Percentiles rank a stretch among this genome's conserved stretches.
Evolutionary conservation across 2,113 vertebrate species (phyloP).

Genomic region (Campylomormyrus numenius): DNA sequence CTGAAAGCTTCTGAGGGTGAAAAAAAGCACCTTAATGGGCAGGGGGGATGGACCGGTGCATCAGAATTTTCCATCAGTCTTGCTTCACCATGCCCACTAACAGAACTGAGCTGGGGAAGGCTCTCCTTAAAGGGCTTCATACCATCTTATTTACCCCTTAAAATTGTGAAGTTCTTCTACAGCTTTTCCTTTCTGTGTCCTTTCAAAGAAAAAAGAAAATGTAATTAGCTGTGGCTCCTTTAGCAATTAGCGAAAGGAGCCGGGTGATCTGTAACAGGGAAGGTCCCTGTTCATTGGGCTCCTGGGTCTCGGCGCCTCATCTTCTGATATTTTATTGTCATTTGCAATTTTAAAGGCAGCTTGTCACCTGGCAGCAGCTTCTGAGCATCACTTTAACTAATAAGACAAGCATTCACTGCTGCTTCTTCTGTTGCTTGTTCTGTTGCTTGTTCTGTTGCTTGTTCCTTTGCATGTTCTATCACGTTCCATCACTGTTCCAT

Average conservation of each 20-base stretch:
- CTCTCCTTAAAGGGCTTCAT: neutral
- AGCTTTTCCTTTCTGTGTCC: neutral
- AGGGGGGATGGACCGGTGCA: neutral
- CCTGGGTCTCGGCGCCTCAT: neutral
- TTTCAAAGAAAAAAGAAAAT: neutral
- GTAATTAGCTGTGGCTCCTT: neutral
- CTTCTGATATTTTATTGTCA: conserved; percentile 5
- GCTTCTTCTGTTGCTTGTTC: neutral
- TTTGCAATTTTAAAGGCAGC: neutral
- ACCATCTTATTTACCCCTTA: neutral
- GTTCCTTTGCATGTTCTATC: neutral
- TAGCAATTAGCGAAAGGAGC: neutral
- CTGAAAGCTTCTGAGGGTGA: neutral
- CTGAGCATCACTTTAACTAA: neutral
- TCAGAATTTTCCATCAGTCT: neutral
- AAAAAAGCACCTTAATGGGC: neutral
- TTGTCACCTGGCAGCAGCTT: neutral
- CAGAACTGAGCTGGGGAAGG: neutral
- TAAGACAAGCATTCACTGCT: neutral
- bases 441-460: too few relatives aligned
- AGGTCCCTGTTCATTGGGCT: neutral
- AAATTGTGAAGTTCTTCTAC: neutral
- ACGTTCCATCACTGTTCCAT: neutral
- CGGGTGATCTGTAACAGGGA: neutral
- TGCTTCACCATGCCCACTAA: neutral